Percentiles rank a stretch among this genome's conserved stretches.
Evolutionary conservation across 2,113 vertebrate genomes (phyloP).

Genomic region (Erpornis zantholeuca): DNA sequence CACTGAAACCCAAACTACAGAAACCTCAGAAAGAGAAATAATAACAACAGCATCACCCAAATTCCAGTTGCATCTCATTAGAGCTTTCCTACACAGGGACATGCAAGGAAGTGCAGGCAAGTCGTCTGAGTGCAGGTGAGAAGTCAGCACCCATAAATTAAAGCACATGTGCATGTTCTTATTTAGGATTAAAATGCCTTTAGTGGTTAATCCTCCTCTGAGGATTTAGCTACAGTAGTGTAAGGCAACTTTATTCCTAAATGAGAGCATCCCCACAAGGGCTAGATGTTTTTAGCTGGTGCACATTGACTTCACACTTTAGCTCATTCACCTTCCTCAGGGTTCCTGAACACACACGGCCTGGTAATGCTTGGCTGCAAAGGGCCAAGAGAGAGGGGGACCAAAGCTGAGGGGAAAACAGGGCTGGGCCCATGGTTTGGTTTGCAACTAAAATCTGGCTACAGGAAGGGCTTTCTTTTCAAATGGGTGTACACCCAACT

Average conservation of each 20-base stretch:
- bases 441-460: not conserved
- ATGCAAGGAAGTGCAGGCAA: not conserved
- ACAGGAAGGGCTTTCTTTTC: not conserved
- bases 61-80: slow-evolving; percentile 16
- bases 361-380: not conserved
- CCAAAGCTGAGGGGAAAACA: not conserved
- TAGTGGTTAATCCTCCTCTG: not conserved
- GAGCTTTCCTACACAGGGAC: not conserved
- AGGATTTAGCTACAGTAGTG: slow-evolving; percentile 1
- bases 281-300: not conserved
- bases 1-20: not conserved
- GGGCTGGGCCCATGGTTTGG: not conserved
- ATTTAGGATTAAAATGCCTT: slow-evolving; percentile 41
- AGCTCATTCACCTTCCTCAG: not conserved
- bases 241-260: not conserved
- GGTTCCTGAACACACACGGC: not conserved
- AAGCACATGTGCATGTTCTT: slow-evolving; percentile 10
- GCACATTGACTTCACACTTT: not conserved
- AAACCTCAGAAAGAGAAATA: slow-evolving; percentile 6
- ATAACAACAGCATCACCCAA: not conserved
- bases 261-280: not conserved
- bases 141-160: slow-evolving; percentile 8
- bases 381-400: not conserved
- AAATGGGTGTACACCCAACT: not conserved
- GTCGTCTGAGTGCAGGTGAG: slow-evolving; percentile 5